Conservation (phyloP, 2,888 invertebrate species). For the Drosophila koepferae region DNA sequence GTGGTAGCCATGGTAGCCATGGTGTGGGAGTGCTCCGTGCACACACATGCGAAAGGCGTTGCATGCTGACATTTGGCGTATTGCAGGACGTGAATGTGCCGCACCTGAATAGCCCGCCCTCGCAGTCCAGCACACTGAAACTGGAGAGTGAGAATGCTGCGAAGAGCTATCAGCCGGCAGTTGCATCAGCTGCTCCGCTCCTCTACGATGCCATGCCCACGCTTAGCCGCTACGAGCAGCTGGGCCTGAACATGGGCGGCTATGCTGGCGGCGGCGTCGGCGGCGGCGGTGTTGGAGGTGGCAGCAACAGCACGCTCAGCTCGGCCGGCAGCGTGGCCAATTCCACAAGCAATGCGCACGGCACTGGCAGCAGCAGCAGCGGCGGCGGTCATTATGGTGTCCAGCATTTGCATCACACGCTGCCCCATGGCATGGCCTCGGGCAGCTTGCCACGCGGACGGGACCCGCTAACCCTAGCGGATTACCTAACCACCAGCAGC, state of each 20-base stretch:
- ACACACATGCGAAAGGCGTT: conserved; percentile 32
- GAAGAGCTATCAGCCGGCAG: conserved; percentile 77
- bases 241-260: conserved; percentile 75
- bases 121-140: conserved; percentile 84
- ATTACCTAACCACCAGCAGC: conserved; percentile 84
- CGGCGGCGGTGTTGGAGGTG: conserved; percentile 42
- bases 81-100: conserved; percentile 77
- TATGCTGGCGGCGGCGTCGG: conserved; percentile 65
- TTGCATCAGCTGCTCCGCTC: conserved; percentile 70
- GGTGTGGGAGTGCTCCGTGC: neutral
- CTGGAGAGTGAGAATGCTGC: conserved; percentile 79
- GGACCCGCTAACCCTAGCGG: conserved; percentile 83
- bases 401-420: conserved; percentile 77
- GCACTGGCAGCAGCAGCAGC: conserved; percentile 37
- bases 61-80: conserved; percentile 25
- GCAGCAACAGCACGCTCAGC: conserved; percentile 54
- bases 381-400: conserved; percentile 52
- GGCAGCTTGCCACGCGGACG: conserved; percentile 67
- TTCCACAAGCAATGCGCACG: conserved; percentile 64
- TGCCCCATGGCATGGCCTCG: conserved; percentile 72
- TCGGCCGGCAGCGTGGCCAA: conserved; percentile 51
- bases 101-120: conserved; percentile 83
- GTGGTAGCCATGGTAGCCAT: neutral
- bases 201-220: conserved; percentile 84
- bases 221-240: conserved; percentile 82